phyloP scores from a whole-genome alignment of 2,113 vertebrate genomes.

The Poeciliopsis retropinna region DNA sequence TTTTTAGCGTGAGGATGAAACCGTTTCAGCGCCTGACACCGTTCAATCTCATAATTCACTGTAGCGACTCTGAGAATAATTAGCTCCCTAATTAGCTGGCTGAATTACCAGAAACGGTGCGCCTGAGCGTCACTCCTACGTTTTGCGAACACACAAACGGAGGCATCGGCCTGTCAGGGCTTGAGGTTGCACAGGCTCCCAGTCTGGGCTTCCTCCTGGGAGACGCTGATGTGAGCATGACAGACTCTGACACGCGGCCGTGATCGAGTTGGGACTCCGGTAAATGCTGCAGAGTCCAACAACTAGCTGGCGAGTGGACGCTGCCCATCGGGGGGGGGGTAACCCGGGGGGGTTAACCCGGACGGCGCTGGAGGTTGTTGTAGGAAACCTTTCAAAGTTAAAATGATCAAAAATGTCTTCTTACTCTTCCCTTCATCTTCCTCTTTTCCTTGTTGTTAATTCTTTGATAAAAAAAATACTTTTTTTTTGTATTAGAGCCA shows the following conservation, averaged over 20 bases:
- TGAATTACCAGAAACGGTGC: slow-evolving; percentile 31
- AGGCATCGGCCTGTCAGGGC: slow-evolving; percentile 3
- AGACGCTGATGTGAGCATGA: slow-evolving; percentile 45
- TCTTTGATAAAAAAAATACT: no score
- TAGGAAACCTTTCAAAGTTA: slow-evolving; percentile 28
- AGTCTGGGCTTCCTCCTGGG: slow-evolving; percentile 1
- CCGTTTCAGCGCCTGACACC: slow-evolving; percentile 49
- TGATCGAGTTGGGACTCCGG: slow-evolving; percentile 25
- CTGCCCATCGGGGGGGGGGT: slow-evolving; percentile 18
- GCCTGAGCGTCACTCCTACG: slow-evolving; percentile 1
- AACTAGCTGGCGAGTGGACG: slow-evolving; percentile 22
- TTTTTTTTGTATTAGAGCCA: no score
- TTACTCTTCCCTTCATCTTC: neutral
- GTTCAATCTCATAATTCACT: slow-evolving; percentile 49
- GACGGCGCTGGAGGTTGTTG: slow-evolving; percentile 18
- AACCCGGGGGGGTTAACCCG: no score
- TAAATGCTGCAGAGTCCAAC: slow-evolving; percentile 37
- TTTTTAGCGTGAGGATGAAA: slow-evolving; percentile 44
- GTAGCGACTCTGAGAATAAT: slow-evolving; percentile 56
- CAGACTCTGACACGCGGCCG: slow-evolving; percentile 36
- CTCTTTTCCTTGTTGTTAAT: no score
- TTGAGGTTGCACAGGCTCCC: slow-evolving; percentile 4
- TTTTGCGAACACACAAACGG: slow-evolving; percentile 9
- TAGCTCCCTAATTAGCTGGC: slow-evolving; percentile 46
- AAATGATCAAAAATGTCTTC: neutral